These are phyloP conservation scores for Scartelaos histophorus DNA, from an alignment of 2,113 vertebrate species.

Conservation along the genomic window DNA sequence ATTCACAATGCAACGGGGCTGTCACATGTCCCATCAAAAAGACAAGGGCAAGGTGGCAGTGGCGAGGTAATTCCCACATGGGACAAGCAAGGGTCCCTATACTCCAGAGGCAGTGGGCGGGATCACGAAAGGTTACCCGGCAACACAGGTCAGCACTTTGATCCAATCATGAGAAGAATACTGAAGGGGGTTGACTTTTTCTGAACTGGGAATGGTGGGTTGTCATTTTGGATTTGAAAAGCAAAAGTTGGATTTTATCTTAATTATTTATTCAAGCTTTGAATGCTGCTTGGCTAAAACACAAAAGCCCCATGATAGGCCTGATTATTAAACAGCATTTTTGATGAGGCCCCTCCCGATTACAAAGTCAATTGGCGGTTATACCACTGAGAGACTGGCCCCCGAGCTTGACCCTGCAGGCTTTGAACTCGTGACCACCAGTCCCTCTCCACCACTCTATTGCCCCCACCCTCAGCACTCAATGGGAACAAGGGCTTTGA, in stretches of 20 bases:
- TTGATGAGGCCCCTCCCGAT: constrained; percentile 66
- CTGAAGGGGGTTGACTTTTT: constrained; percentile 36
- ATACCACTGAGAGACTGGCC: constrained; percentile 68
- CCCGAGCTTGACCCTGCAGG: constrained; percentile 69
- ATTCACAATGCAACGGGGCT: constrained; percentile 57
- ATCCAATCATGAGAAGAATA: constrained; percentile 66
- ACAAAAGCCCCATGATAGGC: constrained; percentile 47
- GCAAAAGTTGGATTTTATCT: constrained; percentile 28
- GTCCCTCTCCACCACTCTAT: constrained; percentile 16
- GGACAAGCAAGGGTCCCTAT: constrained; percentile 35
- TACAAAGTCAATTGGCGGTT: constrained; percentile 73
- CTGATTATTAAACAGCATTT: constrained; percentile 72
- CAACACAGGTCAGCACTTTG: constrained; percentile 74
- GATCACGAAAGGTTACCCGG: constrained; percentile 59
- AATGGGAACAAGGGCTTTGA: constrained; percentile 66
- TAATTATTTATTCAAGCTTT: constrained; percentile 60
- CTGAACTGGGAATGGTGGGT: constrained; percentile 36
- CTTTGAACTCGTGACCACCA: constrained; percentile 66
- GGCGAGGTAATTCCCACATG: constrained; percentile 60
- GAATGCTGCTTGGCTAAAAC: constrained; percentile 54
- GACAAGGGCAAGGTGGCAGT: constrained; percentile 64
- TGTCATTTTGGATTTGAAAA: constrained; percentile 59
- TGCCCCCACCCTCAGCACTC: constrained; percentile 37
- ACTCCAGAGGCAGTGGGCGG: constrained; percentile 45
- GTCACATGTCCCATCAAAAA: constrained; percentile 71